Percentiles rank a stretch among this genome's conserved stretches.
phyloP scores from a whole-genome alignment of 2,888 invertebrate genomes.

The Lampropteryx suffumata region DNA sequence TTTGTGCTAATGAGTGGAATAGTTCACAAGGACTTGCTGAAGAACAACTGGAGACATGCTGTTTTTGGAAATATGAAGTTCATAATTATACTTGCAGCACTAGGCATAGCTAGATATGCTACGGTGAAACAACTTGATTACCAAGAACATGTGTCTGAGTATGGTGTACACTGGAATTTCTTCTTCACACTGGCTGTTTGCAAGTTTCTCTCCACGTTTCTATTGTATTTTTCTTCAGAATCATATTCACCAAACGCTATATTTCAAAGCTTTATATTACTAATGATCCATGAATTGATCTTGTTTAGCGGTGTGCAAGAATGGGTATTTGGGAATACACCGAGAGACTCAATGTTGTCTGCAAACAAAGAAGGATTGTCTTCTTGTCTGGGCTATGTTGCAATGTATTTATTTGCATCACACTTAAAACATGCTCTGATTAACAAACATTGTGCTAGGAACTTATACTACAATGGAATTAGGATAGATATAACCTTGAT shows the following conservation, averaged over 20 bases:
- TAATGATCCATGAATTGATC: slow-evolving; percentile 86
- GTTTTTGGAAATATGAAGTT: slow-evolving; percentile 64
- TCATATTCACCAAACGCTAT: slow-evolving; percentile 58
- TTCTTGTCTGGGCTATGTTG: slow-evolving; percentile 92
- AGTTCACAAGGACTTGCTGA: slow-evolving; percentile 79
- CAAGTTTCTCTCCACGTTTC: slow-evolving; percentile 86
- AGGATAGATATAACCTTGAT: slow-evolving; percentile 15
- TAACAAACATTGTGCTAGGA: slow-evolving; percentile 45
- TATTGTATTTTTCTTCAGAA: slow-evolving; percentile 71
- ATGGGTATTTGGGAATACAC: slow-evolving; percentile 85
- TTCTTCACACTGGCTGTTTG: slow-evolving; percentile 95
- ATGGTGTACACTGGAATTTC: slow-evolving; percentile 99
- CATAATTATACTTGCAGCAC: slow-evolving; percentile 62
- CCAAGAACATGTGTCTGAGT: slow-evolving; percentile 94
- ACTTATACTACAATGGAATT: slow-evolving; percentile 7
- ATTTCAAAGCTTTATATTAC: slow-evolving; percentile 78
- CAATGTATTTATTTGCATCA: slow-evolving; percentile 90
- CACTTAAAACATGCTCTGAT: slow-evolving; percentile 83
- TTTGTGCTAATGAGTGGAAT: slow-evolving; percentile 92
- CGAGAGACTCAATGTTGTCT: slow-evolving; percentile 84
- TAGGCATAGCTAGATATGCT: slow-evolving; percentile 86
- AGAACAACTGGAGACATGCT: slow-evolving; percentile 49
- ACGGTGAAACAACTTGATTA: slow-evolving; percentile 87
- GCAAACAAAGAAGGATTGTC: slow-evolving; percentile 97
- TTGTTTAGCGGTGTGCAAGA: slow-evolving; percentile 85